These are phyloP conservation scores for Chionodraco myersi DNA, from an alignment of 2,113 vertebrate genomes.

Conservation along the genomic window DNA sequence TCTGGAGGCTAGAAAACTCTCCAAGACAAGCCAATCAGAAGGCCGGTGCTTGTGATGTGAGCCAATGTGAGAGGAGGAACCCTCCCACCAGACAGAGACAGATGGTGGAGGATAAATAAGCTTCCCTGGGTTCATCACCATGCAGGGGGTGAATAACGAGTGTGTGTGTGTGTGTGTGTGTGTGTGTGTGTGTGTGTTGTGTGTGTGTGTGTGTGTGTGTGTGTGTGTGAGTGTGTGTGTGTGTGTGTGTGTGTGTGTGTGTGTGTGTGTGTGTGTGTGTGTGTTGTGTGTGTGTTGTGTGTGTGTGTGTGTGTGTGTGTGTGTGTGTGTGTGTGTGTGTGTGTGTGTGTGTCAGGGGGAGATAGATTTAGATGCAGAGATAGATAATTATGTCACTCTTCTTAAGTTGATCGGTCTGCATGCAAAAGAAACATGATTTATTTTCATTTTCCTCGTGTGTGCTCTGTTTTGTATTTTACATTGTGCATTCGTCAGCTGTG, in stretches of 20 bases:
- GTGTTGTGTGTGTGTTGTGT: slow-evolving; percentile 2
- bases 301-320: slow-evolving; percentile 13
- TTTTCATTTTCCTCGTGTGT: background rate
- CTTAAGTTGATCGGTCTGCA: slow-evolving; percentile 20
- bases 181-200: slow-evolving; percentile 6
- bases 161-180: slow-evolving; percentile 21
- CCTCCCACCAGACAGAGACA: slow-evolving; percentile 67
- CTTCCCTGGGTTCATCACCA: slow-evolving; percentile 40
- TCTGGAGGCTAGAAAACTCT: slow-evolving; percentile 1
- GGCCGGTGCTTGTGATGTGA: background rate
- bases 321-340: slow-evolving; percentile 4
- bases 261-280: slow-evolving; percentile 11
- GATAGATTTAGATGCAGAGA: slow-evolving; percentile 42
- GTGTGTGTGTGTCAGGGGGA: slow-evolving; percentile 2
- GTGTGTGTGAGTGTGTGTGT: slow-evolving; percentile 13
- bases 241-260: slow-evolving; percentile 15
- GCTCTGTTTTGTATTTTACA: background rate
- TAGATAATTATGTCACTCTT: slow-evolving; percentile 33
- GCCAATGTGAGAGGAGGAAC: slow-evolving; percentile 39
- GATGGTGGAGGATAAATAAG: slow-evolving; percentile 73
- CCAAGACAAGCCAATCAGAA: slow-evolving; percentile 49
- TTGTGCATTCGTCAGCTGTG: too few relatives aligned
- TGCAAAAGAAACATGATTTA: background rate
- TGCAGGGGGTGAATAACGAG: slow-evolving; percentile 39
- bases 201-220: slow-evolving; percentile 21